A percentile compares a stretch with the other conserved stretches of the same genome.
Evolutionary conservation across 2,113 vertebrate genomes (phyloP).

Genomic region (Donacobius atricapilla): DNA sequence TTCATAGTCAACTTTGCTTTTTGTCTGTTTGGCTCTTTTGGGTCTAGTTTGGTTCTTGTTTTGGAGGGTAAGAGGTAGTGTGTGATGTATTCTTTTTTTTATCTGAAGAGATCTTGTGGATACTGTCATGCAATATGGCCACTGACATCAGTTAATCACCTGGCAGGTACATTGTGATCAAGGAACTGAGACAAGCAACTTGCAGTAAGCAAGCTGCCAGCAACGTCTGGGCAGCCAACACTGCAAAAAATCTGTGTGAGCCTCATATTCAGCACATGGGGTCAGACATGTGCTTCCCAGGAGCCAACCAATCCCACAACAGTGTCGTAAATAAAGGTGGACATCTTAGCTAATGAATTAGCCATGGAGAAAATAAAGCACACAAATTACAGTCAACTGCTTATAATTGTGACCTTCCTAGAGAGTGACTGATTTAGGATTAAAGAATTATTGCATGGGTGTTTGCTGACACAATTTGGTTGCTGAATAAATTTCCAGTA

Average conservation of each 20-base stretch:
- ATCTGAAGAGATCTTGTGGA: neutral
- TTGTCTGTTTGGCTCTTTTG: neutral
- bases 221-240: neutral
- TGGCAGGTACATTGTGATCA: neutral
- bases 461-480: neutral
- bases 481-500: neutral
- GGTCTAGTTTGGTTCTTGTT: neutral
- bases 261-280: neutral
- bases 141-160: neutral
- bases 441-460: neutral
- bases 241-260: neutral
- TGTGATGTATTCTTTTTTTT: neutral
- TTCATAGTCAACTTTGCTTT: neutral
- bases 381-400: neutral
- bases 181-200: neutral
- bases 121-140: neutral
- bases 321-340: neutral
- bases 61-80: neutral
- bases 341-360: neutral
- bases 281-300: neutral
- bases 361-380: slow-evolving; percentile 20
- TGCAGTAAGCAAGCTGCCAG: neutral
- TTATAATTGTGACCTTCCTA: neutral
- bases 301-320: neutral
- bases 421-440: neutral